Conservation (phyloP, 2,113 vertebrate species). For the Pseudorasbora parva region DNA sequence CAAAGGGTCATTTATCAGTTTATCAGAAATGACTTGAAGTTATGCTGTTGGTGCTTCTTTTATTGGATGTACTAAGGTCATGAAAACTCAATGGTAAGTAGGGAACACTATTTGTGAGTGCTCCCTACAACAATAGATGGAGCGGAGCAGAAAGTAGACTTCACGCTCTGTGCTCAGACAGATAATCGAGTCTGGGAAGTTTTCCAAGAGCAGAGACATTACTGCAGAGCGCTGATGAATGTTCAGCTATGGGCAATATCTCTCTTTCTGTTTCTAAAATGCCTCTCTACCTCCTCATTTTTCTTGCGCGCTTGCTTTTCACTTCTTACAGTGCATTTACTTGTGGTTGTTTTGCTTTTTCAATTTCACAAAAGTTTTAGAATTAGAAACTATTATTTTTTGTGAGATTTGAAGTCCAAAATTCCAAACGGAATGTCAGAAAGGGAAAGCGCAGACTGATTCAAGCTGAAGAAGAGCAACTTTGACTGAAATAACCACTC, state of each 20-base stretch:
- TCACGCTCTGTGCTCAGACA: neutral
- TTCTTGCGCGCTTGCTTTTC: neutral
- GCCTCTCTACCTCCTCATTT: neutral
- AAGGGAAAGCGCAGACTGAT: too few species aligned
- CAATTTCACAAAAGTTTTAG: neutral
- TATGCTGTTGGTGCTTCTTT: conserved; percentile 11
- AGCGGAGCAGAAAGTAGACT: neutral
- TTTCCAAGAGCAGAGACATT: neutral
- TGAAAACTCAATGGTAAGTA: neutral
- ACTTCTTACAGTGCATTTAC: neutral
- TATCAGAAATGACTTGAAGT: neutral
- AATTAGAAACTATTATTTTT: neutral
- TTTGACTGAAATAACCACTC: too few species aligned
- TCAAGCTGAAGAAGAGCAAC: too few species aligned
- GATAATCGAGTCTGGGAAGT: conserved; percentile 14
- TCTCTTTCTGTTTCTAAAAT: neutral
- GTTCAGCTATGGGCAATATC: neutral
- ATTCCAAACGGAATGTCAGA: too few species aligned
- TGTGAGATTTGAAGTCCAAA: neutral
- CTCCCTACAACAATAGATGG: conserved; percentile 10
- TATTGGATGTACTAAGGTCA: neutral
- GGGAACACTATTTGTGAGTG: conserved; percentile 15
- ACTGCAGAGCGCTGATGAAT: neutral
- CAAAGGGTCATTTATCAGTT: conserved; percentile 1
- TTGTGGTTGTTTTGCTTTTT: neutral